These are phyloP conservation scores for Odontamblyopus rebecca DNA, from an alignment of 2,797 vertebrate genomes.

Conservation along the genomic window DNA sequence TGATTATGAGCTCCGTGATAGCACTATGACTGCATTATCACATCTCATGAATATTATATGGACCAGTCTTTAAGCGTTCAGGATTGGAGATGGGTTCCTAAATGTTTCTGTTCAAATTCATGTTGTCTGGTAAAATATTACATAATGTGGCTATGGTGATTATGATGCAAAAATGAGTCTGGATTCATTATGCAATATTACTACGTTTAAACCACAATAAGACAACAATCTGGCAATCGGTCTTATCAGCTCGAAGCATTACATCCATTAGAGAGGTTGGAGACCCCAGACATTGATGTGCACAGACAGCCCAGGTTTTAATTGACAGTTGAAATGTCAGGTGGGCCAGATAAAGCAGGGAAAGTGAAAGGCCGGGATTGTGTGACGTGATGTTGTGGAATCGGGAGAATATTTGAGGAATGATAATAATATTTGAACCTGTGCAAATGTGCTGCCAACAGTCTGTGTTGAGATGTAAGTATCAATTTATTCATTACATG, in stretches of 20 bases:
- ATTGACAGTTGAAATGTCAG: slow-evolving; percentile 14
- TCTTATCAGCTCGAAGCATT: slow-evolving; percentile 2
- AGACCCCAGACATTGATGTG: not conserved
- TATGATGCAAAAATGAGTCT: not conserved
- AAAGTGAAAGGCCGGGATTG: not conserved
- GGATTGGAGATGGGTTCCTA: not conserved
- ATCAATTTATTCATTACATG: not conserved
- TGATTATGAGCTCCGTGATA: slow-evolving; percentile 40
- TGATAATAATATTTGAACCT: not conserved
- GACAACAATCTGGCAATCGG: not conserved
- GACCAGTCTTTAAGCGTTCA: slow-evolving; percentile 14
- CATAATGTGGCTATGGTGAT: slow-evolving; percentile 2
- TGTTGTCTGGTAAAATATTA: not conserved
- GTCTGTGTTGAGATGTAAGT: not conserved
- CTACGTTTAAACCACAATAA: not conserved
- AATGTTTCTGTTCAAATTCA: not conserved
- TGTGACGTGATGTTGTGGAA: not conserved
- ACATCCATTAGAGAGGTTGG: not conserved
- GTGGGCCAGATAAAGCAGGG: not conserved
- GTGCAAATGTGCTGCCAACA: not conserved
- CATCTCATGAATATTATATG: slow-evolving; percentile 39
- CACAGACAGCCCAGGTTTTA: slow-evolving; percentile 10
- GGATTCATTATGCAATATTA: not conserved
- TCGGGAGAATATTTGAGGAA: not conserved
- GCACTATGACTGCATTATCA: slow-evolving; percentile 36